Evolutionary conservation across 2,888 invertebrate genomes (phyloP).

Genomic region (Tiliacea citrago): DNA sequence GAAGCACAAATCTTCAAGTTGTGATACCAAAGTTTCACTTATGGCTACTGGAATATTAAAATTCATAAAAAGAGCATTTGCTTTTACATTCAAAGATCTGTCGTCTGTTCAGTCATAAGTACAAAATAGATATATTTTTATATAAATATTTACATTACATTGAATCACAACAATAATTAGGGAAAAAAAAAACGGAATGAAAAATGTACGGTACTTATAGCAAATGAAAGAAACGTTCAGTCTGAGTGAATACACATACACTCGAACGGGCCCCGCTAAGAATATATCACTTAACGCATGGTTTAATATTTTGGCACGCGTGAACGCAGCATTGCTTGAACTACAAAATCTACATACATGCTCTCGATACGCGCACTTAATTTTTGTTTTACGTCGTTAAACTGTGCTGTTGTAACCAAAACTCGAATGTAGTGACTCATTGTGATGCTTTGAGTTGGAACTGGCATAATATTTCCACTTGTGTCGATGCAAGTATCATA

Average conservation of each 20-base stretch:
- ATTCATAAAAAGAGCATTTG: conserved; percentile 56
- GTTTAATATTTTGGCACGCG: conserved; percentile 46
- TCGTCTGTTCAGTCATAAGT: conserved; percentile 80
- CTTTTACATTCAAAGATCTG: conserved; percentile 62
- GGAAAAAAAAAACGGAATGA: conserved; percentile 79
- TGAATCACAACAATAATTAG: conserved; percentile 76
- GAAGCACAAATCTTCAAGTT: conserved; percentile 61
- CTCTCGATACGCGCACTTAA: conserved; percentile 29
- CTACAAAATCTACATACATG: conserved; percentile 24
- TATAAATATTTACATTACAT: conserved; percentile 83
- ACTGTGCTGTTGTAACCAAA: neutral
- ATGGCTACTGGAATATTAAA: conserved; percentile 64
- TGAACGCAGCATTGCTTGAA: conserved; percentile 48
- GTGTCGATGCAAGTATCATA: neutral
- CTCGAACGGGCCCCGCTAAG: conserved; percentile 33
- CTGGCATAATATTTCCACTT: conserved; percentile 2
- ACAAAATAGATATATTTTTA: conserved; percentile 78
- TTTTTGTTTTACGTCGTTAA: conserved; percentile 17
- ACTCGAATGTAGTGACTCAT: conserved; percentile 26
- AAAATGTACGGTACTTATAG: conserved; percentile 66
- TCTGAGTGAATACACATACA: conserved; percentile 73
- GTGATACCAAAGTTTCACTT: conserved; percentile 62
- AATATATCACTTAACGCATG: conserved; percentile 56
- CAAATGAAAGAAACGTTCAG: conserved; percentile 68
- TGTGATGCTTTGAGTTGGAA: conserved; percentile 28